Base-by-base conservation (phyloP, 1,140 invertebrate genomes). In the Cydia splendana region DNA sequence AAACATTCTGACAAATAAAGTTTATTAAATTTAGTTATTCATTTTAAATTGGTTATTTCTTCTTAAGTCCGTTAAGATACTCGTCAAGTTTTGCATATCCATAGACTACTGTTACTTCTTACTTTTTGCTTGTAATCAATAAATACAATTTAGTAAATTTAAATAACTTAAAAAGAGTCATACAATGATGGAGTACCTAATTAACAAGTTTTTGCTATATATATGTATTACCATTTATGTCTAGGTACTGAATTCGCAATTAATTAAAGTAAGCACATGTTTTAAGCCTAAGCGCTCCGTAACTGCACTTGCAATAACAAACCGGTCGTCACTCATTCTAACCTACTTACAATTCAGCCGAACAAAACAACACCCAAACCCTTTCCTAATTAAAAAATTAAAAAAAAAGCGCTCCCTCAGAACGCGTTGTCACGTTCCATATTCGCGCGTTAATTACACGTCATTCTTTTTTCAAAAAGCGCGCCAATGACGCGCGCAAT, bases 391-490 rank as follows among this genome's bases (percentile, higher is more conserved):
- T 93, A 91, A 91, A 93, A 92, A 87, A 91, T 90, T 85, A 87
- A 84, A 92, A 89, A 89, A 88, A 88, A 84, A 81, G 78, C 82
- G 80, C 88, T 88, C 90, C 90, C 90, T 88, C 90, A 89, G 85
- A 91, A 89, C 87, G 82, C 91, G 86, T 88, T 90, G 91, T 93
- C 91, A 93, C 90, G 91, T 92, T 91, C 90, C 90, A 93, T 92
- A 93, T 91, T 91, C 89, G 88, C 90, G 91, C 89, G 90, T 91
- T 93, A 92, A 93, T 93, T 93, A 93, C 91, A 91, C 88, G 91
- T 93, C 91, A 93, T 93, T 93, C 88, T 93, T 93, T 93, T 93
- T 93, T 91, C 83, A 91, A 91, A 93, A 92, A 92, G 89, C 90
- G 87, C 89, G 88, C 88, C 90, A 90, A 93, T 93, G 90, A 93